Evolutionary conservation across 2,888 invertebrate species (phyloP), one percentile per base, ranked within the genome.

Genomic region (Xylocampa areola): DNA sequence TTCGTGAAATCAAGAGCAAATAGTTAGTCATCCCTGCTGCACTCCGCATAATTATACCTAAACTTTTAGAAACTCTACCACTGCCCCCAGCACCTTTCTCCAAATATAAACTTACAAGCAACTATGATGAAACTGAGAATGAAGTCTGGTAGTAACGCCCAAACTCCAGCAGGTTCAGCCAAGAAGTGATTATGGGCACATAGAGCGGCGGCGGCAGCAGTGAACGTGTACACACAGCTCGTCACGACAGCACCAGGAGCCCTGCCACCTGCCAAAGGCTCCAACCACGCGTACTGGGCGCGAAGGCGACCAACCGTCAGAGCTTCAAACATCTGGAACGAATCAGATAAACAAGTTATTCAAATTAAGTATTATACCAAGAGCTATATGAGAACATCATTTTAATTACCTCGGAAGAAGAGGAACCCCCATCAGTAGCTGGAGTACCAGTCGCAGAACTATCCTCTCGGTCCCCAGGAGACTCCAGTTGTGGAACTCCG

Each of bases 231-330:
- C 0, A 97, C 96, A n/a, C 96, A 95, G 17, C 94, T 94, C 0
- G 96, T 95, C 0, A 97, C 97, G 0, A 96, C 96, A 6, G 95
- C 94, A 0, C 98, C 98, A 0, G 97, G 97, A 25, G 96, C 96
- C 61, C 96, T 95, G n/a, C 95, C 95, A 0, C 97, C 96, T 1
- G 97, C 92, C 5, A 96, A 79, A 0, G 97, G 96, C 58, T 96
- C 96, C 54, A 98, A 80, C 96, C 97, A 97, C 14, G 96, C 94
- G 76, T 97, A 97, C 66, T 96, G 95, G 0, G 96, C 93, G 51
- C 96, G 95, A 23, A 98, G 89, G 14, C 96, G 96, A 2, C 98
- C 98, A n/a, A 97, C 95, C n/a, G 96, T 90, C 23, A 95, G 89
- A 1, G 94, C 93, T 81, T 95, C 95, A 64, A 95, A 95, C 82